Evolutionary conservation across 2,113 vertebrate genomes (phyloP).

Genomic region (Tursiops truncatus): DNA sequence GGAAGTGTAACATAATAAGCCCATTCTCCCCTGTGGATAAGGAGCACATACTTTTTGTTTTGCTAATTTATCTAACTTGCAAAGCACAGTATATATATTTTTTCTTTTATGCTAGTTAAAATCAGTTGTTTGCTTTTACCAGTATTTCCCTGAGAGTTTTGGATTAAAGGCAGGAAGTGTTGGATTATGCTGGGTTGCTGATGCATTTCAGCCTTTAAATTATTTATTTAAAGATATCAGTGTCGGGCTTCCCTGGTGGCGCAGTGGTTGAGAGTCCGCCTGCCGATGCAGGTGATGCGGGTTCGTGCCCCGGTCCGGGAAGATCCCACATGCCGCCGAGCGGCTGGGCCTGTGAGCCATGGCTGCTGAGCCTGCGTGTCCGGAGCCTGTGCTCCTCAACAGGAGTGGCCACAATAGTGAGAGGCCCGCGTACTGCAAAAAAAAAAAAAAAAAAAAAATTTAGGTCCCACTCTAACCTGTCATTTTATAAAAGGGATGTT

Average conservation of each 20-base stretch:
- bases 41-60: slow-evolving; percentile 54
- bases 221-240: slow-evolving; percentile 56
- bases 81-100: not conserved
- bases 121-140: slow-evolving; percentile 9
- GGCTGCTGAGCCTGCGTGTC: too few relatives aligned
- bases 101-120: slow-evolving; percentile 39
- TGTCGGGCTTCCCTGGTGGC: not conserved
- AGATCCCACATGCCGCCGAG: too few relatives aligned
- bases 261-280: too few relatives aligned
- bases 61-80: slow-evolving; percentile 60
- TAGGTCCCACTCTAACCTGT: not conserved
- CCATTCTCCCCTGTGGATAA: slow-evolving; percentile 46
- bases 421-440: too few relatives aligned
- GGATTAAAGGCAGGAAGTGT: not conserved
- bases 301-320: too few relatives aligned
- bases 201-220: not conserved
- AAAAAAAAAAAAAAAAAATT: not conserved
- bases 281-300: too few relatives aligned
- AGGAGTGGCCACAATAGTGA: too few relatives aligned
- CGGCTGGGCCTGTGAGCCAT: too few relatives aligned
- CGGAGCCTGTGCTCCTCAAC: too few relatives aligned
- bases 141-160: slow-evolving; percentile 37
- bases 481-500: not conserved
- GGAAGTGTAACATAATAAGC: slow-evolving; percentile 65
- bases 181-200: slow-evolving; percentile 13